Evolutionary conservation across 2,113 vertebrate genomes (phyloP), one percentile per base, ranked within the genome.

Genomic region (Gadus macrocephalus): DNA sequence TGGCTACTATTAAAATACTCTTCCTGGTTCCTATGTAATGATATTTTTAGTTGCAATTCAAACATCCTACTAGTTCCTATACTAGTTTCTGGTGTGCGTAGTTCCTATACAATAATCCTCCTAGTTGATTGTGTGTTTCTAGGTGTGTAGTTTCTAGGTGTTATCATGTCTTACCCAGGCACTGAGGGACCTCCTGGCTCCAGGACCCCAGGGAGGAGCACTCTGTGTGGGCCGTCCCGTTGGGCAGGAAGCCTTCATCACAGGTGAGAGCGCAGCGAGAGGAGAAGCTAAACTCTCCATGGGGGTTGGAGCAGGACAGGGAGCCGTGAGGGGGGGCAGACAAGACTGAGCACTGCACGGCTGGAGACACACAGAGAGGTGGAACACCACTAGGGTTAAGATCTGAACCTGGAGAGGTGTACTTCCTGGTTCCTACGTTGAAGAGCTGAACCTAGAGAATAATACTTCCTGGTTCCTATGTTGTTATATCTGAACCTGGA

Each of bases 291-390:
- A 90, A 92, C 38, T 9, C n/a, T 15, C 67, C 82, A 31, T 70
- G 28, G 0, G 65, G 81, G 53, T 87, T 78, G 2, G 16, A 77
- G 53, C 91, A 92, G 71, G 69, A 80, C 78, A 86, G 73, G 1
- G 49, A 73, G 4, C 85, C 86, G 15, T 89, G 82, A 2, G 4
- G 66, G 17, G 87, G 85, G 35, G 42, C 64, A 53, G 53, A 62
- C 76, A 80, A 71, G 0, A 62, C 53, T 42, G 73, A 62, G 14
- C 91, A 92, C 0, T 61, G 31, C 20, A 68, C 58, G 58, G 79
- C 91, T 91, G 31, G 56, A 71, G 17, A 22, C 16, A 27, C 27
- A 63, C 5, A 58, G 67, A 28, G 12, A 63, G 2, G 16, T 17
- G 55, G 12, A 58, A n/a, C 25, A 58, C 31, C 31, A 4, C 31